Evolutionary conservation across 35 echinoderm and acorn worm genomes (phyloP).

Genomic region (Heliocidaris erythrogramma): DNA sequence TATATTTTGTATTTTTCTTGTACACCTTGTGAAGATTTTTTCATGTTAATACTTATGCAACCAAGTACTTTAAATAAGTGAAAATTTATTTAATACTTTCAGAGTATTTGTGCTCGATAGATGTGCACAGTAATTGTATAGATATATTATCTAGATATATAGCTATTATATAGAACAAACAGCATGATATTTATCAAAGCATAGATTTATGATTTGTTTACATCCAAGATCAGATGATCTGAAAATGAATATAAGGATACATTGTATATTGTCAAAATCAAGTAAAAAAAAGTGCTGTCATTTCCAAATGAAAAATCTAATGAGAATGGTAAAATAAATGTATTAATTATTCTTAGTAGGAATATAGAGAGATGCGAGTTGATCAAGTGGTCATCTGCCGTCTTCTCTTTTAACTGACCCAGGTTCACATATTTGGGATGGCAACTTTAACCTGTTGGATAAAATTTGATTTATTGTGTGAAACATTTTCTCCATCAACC

Average conservation of each 20-base stretch:
- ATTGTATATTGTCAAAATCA: not conserved
- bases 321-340: not conserved
- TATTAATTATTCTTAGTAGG: not conserved
- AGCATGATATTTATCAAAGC: not conserved
- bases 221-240: not conserved
- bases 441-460: too few species aligned
- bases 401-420: too few species aligned
- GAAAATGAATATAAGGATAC: not conserved
- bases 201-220: not conserved
- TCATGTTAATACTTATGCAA: not conserved
- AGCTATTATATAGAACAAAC: not conserved
- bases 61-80: not conserved
- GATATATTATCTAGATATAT: not conserved
- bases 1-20: slow-evolving; percentile 19
- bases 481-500: too few species aligned
- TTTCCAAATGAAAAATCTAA: not conserved
- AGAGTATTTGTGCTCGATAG: not conserved
- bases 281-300: not conserved
- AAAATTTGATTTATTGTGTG: too few species aligned
- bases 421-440: too few species aligned
- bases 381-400: too few species aligned
- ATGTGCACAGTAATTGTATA: not conserved
- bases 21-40: not conserved
- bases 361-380: too few species aligned
- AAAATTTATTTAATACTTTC: not conserved